phyloP scores from a whole-genome alignment of 2,113 vertebrate genomes.

The Alethe diademata region DNA sequence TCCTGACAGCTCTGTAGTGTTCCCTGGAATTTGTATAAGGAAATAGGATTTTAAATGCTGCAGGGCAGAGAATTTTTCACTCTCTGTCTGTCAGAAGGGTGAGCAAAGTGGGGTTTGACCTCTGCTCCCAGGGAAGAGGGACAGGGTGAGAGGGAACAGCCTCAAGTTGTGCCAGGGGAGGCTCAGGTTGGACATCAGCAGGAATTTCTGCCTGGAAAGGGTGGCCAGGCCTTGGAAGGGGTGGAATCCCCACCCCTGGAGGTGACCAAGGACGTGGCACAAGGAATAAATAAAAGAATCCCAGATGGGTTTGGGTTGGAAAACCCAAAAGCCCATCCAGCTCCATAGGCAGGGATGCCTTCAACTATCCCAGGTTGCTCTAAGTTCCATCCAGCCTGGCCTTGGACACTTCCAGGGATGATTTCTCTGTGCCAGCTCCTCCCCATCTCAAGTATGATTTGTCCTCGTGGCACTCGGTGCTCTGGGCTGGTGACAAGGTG shows the following conservation, averaged over 20 bases:
- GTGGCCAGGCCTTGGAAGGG: neutral
- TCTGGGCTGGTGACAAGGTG: neutral
- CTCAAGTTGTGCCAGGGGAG: neutral
- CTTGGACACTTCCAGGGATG: neutral
- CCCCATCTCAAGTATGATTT: neutral
- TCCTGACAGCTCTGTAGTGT: neutral
- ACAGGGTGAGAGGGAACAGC: neutral
- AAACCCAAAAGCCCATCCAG: neutral
- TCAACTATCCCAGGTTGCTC: neutral
- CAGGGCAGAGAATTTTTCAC: neutral
- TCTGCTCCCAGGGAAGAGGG: neutral
- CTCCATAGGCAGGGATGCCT: neutral
- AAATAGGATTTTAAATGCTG: conserved; percentile 19
- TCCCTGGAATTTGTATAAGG: neutral
- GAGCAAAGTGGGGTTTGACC: neutral
- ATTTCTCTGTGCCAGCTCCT: neutral
- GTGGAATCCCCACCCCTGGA: neutral
- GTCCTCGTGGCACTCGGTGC: neutral
- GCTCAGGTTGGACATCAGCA: neutral
- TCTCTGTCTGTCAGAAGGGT: neutral
- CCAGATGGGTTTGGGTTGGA: neutral
- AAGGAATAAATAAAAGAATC: neutral
- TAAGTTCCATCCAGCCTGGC: neutral
- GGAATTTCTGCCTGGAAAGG: neutral
- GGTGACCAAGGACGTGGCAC: neutral